Percentiles rank a stretch among this genome's conserved stretches.
Evolutionary conservation across 2,113 vertebrate genomes (phyloP).

Genomic region (Oceanites oceanicus): DNA sequence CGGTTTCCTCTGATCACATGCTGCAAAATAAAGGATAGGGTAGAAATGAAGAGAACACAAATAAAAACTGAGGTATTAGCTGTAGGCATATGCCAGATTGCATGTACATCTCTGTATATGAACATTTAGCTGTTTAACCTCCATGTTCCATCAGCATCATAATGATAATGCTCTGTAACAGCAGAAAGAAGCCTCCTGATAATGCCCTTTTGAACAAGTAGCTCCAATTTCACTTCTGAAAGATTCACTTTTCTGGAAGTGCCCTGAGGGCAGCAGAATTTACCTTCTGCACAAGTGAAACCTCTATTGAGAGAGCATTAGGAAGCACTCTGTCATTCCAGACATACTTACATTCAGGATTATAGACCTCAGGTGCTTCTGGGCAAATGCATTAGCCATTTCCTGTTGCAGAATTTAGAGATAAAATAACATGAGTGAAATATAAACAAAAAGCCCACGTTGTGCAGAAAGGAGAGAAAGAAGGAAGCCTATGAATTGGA

Average conservation of each 20-base stretch:
- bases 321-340: background rate
- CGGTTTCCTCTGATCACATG: conserved; percentile 96
- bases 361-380: conserved; percentile 97
- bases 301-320: background rate
- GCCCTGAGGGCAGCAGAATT: background rate
- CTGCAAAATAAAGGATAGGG: conserved; percentile 66
- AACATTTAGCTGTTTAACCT: background rate
- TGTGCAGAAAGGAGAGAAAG: background rate
- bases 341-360: conserved; percentile 91
- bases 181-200: background rate
- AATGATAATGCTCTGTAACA: background rate
- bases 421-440: background rate
- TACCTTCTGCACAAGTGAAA: background rate
- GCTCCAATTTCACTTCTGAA: background rate
- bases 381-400: conserved; percentile 94
- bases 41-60: background rate
- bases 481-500: background rate
- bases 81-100: background rate
- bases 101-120: background rate
- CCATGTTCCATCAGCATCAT: background rate
- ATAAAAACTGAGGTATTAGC: background rate
- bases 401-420: conserved; percentile 78
- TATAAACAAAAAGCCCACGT: background rate
- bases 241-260: background rate
- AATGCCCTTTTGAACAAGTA: background rate